Conservation (phyloP, 1,140 invertebrate species). For the Platorchestia sp. region DNA sequence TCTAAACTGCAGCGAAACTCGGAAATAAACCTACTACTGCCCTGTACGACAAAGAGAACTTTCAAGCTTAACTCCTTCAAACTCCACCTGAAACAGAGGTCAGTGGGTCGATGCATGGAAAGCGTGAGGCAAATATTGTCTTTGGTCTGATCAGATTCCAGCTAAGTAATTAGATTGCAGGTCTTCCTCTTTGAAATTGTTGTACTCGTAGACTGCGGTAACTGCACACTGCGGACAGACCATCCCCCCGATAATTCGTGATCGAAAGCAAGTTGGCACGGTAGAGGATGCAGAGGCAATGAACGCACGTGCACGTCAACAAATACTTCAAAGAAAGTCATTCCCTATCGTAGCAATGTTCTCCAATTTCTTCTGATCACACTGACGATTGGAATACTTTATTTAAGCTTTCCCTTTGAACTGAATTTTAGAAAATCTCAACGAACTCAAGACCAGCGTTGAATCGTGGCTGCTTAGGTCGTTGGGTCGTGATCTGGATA, state of each 20-base stretch:
- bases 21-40: background rate
- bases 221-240: background rate
- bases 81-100: background rate
- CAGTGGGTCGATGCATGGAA: background rate
- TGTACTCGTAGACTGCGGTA: background rate
- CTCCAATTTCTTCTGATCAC: background rate
- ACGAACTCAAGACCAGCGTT: background rate
- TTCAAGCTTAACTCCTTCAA: background rate
- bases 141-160: background rate
- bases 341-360: background rate
- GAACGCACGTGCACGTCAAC: too few relatives aligned
- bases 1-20: background rate
- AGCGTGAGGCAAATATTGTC: background rate
- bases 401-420: background rate
- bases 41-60: background rate
- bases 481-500: slow-evolving; percentile 24
- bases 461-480: slow-evolving; percentile 24
- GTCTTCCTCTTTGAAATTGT: background rate
- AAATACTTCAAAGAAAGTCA: background rate
- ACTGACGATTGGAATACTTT: background rate
- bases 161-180: background rate
- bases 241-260: background rate
- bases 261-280: background rate
- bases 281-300: background rate
- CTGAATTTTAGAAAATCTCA: background rate